Conservation (phyloP, 2,888 invertebrate genomes). For the Peribatodes rhomboidaria region DNA sequence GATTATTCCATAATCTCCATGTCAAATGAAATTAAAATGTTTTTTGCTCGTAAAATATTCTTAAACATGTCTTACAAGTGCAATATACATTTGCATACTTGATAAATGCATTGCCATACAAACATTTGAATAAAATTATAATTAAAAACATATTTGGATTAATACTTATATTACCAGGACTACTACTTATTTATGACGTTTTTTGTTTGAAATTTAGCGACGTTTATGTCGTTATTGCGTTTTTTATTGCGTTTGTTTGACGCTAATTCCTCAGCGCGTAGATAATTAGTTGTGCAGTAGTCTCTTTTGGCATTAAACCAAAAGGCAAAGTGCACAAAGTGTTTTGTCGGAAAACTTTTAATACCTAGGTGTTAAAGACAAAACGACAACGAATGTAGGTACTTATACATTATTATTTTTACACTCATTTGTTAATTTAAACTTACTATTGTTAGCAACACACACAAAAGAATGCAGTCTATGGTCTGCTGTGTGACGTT, state of each 20-base stretch:
- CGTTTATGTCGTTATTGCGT: conserved; percentile 34
- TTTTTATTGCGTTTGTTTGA: conserved; percentile 47
- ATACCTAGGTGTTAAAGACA: not conserved
- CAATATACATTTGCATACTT: conserved; percentile 19
- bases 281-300: conserved; percentile 1
- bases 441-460: too few species aligned
- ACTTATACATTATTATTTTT: too few species aligned
- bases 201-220: conserved; percentile 41
- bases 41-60: conserved; percentile 18
- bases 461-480: too few species aligned
- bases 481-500: too few species aligned
- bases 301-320: conserved; percentile 11
- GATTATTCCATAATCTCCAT: not conserved
- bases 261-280: conserved; percentile 46
- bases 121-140: conserved; percentile 15
- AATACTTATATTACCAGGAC: not conserved
- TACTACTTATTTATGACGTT: conserved; percentile 6
- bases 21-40: conserved; percentile 3
- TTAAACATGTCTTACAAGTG: conserved; percentile 15
- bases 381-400: not conserved
- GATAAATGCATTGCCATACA: conserved; percentile 19
- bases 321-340: conserved; percentile 12
- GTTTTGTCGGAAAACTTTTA: not conserved
- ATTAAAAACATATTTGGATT: conserved; percentile 5
- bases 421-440: too few species aligned